These are phyloP conservation scores for Perizoma flavofasciatum DNA, from an alignment of 2,888 invertebrate species.

Conservation along the genomic window DNA sequence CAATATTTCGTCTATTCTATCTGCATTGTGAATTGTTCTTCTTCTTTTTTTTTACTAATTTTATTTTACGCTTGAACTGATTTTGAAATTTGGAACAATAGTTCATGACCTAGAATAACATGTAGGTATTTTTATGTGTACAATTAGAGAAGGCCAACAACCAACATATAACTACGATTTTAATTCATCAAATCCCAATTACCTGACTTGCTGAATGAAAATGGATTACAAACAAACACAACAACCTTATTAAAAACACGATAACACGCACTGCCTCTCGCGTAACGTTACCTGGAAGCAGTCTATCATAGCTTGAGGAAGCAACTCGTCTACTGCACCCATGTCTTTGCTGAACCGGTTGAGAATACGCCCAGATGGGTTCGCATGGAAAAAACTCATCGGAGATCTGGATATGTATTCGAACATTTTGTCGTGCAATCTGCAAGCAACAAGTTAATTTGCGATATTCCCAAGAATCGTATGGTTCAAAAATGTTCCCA, in stretches of 20 bases:
- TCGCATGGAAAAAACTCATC: constrained; percentile 90
- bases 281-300: constrained; percentile 80
- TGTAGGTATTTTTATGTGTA: too few species aligned
- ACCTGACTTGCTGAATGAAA: constrained; percentile 4
- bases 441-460: constrained; percentile 35
- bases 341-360: constrained; percentile 93
- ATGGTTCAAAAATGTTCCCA: too few species aligned
- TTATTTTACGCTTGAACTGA: too few species aligned
- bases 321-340: constrained; percentile 90
- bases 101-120: too few species aligned
- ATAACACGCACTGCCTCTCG: not conserved
- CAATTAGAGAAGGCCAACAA: too few species aligned
- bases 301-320: constrained; percentile 90
- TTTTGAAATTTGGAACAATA: too few species aligned
- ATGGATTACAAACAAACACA: not conserved
- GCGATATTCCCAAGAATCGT: too few species aligned
- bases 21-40: too few species aligned
- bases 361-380: constrained; percentile 91
- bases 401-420: constrained; percentile 77
- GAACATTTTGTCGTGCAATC: constrained; percentile 88
- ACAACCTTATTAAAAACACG: not conserved
- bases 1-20: too few species aligned
- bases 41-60: too few species aligned
- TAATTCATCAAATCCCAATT: constrained; percentile 1
- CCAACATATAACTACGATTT: too few species aligned